Conservation (phyloP, 2,888 invertebrate genomes). For the Antheraea assamensis region DNA sequence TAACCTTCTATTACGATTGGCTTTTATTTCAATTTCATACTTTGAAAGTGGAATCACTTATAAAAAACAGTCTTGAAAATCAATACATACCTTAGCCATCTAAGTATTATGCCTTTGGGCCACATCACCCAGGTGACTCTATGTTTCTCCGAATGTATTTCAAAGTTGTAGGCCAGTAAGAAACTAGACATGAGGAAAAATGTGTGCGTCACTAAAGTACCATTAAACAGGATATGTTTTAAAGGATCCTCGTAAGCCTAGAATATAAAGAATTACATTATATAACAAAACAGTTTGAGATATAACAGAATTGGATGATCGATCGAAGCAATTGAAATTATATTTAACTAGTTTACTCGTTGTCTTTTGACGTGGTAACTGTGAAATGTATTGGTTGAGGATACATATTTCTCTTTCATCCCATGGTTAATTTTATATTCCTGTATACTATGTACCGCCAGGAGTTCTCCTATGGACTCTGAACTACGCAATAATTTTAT, state of each 20-base stretch:
- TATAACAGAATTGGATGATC: background rate
- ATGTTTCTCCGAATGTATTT: slow-evolving; percentile 55
- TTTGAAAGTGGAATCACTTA: background rate
- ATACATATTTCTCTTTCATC: too few species aligned
- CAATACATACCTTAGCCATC: slow-evolving; percentile 63
- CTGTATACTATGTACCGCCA: too few species aligned
- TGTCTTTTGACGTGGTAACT: too few species aligned
- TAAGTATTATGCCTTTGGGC: slow-evolving; percentile 61
- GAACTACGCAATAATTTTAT: too few species aligned
- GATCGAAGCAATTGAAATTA: too few species aligned
- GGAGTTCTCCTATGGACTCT: too few species aligned
- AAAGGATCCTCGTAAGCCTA: slow-evolving; percentile 66
- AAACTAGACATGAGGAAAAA: slow-evolving; percentile 74
- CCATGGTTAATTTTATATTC: too few species aligned
- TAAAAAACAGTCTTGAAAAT: background rate
- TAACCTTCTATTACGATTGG: background rate
- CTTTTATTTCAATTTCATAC: background rate
- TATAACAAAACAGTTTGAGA: background rate
- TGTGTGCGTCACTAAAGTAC: slow-evolving; percentile 63
- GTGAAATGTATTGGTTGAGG: too few species aligned
- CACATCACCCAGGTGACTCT: slow-evolving; percentile 48
- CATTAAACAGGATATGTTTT: slow-evolving; percentile 68
- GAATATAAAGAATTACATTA: slow-evolving; percentile 21
- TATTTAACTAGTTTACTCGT: too few species aligned
- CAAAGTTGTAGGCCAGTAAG: slow-evolving; percentile 66